Base-by-base conservation (phyloP, 2,113 vertebrate genomes). In the Vidua macroura region DNA sequence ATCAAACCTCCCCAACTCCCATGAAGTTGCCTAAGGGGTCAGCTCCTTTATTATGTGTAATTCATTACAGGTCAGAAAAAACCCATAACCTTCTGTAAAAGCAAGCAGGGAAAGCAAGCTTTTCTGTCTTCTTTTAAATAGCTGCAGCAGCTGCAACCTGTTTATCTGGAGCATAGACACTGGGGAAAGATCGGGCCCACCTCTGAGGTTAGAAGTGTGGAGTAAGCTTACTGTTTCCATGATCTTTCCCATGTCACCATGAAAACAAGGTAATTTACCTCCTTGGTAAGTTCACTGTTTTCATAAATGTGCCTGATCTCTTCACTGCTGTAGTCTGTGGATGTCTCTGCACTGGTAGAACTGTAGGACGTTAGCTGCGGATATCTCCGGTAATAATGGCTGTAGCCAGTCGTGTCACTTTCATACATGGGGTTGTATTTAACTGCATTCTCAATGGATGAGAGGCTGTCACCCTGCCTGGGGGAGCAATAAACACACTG, bases 251-350 rank as follows among this genome's bases (percentile, higher is more conserved):
- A 27, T 88, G 69, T 49, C 75, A 13, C 37, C 75, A 3, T 49
- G 62, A 77, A 51, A 85, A 68, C 49, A 86, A 78, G 88, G 49
- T 66, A 55, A 82, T 93, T 87, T 96, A 99, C 99, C 98, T 99
- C 98, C 94, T 98, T 98, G 86, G 98, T 99, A 96, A 99, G 98
- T 96, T 98, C 98, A 58, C 97, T 99, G 97, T 98, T 98, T 96
- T 99, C 98, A 90, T 99, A 99, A 96, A 99, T 99, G 95, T 99
- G 99, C 70, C 97, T 98, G 95, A 99, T 99, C 97, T 99, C 99
- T 92, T 99, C 99, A 70, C 98, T 99, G 97, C 98, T 99, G 98
- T 99, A 98, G 93, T 99, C 99, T 21, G 98, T 98, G 95, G 99
- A 98, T 90, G 98, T 97, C 94, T 99, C 99, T 13, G 97, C 98